phyloP scores from a whole-genome alignment of 2,888 invertebrate genomes.

The Lasioglossum vierecki region DNA sequence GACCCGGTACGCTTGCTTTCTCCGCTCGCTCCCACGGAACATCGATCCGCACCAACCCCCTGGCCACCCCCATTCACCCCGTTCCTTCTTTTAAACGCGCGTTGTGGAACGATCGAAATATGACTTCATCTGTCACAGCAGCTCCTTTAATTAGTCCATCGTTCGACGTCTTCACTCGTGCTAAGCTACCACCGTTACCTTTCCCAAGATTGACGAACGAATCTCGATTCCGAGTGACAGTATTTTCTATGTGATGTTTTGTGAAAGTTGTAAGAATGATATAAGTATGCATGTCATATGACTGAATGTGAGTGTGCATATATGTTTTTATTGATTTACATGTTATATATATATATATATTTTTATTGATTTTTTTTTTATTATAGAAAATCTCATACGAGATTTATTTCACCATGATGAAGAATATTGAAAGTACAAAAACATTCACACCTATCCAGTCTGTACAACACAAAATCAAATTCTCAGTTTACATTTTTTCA shows the following conservation, averaged over 20 bases:
- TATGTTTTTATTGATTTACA: too few relatives aligned
- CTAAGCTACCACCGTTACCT: background rate
- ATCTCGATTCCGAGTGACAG: background rate
- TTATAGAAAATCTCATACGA: too few relatives aligned
- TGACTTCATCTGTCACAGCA: background rate
- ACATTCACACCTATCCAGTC: too few relatives aligned
- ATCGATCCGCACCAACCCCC: background rate
- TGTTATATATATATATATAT: too few relatives aligned
- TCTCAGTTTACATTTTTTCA: too few relatives aligned
- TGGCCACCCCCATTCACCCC: background rate
- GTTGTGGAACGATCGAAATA: background rate
- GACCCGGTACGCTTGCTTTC: slow-evolving; percentile 1
- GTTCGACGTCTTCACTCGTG: background rate
- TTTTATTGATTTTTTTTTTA: too few relatives aligned
- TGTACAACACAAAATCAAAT: too few relatives aligned
- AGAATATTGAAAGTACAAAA: too few relatives aligned
- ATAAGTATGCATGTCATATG: too few relatives aligned
- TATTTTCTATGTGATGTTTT: background rate
- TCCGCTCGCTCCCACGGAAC: background rate
- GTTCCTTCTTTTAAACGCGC: background rate
- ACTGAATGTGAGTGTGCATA: too few relatives aligned
- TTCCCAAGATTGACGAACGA: background rate
- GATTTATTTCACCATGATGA: too few relatives aligned
- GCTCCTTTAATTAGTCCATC: background rate
- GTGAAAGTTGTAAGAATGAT: background rate